These are phyloP conservation scores for Columbina picui DNA, from an alignment of 2,113 vertebrate genomes.

Conservation along the genomic window DNA sequence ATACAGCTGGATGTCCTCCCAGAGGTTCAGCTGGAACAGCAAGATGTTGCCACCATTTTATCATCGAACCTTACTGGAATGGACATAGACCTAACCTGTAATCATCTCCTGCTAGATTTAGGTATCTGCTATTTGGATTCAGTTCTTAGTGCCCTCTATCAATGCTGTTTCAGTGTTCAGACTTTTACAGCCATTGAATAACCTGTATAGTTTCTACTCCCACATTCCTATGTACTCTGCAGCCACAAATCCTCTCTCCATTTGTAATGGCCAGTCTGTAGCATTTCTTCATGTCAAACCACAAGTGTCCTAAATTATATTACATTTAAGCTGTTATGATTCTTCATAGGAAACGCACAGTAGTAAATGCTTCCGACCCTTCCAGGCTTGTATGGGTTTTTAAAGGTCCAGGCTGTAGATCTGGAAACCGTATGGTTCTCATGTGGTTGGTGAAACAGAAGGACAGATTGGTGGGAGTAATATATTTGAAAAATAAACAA, in stretches of 20 bases:
- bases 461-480: neutral
- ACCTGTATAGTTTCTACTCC: neutral
- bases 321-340: neutral
- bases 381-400: neutral
- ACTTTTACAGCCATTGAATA: neutral
- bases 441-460: neutral
- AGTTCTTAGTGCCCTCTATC: neutral
- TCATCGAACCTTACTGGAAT: no score
- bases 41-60: neutral
- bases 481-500: neutral
- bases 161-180: neutral
- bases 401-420: neutral
- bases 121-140: neutral
- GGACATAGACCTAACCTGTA: neutral
- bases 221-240: no score
- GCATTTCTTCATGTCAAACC: neutral
- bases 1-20: neutral
- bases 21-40: neutral
- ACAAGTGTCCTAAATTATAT: accelerated
- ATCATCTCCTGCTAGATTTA: neutral
- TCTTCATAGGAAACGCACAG: neutral
- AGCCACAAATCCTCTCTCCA: neutral
- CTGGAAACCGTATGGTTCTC: neutral
- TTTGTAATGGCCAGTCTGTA: neutral
- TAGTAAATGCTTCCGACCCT: neutral